These are phyloP conservation scores for Dendrocincla fuliginosa DNA, from an alignment of 2,797 vertebrate species.

Conservation along the genomic window DNA sequence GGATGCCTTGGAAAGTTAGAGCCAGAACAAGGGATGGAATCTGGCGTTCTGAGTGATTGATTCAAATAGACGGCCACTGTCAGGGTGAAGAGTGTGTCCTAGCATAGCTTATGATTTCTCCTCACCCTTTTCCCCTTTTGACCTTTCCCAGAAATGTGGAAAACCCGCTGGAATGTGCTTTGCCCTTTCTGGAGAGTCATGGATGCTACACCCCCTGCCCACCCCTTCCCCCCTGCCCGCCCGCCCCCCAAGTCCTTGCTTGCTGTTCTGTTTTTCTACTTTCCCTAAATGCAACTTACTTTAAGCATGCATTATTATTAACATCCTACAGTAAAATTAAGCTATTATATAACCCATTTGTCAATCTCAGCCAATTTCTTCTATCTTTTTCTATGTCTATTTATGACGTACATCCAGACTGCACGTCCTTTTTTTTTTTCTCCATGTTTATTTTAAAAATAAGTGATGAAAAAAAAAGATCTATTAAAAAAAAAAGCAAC, in stretches of 20 bases:
- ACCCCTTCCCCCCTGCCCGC: not conserved
- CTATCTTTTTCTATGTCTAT: constrained; percentile 83
- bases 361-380: constrained; percentile 84
- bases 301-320: constrained; percentile 94
- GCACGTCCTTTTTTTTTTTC: constrained; percentile 83
- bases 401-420: constrained; percentile 93
- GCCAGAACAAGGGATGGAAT: not conserved
- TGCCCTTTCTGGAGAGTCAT: constrained; percentile 72
- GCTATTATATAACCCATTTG: constrained; percentile 81
- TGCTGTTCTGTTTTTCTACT: constrained; percentile 90
- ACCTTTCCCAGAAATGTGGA: constrained; percentile 5
- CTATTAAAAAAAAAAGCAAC: constrained; percentile 70
- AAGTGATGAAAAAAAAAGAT: constrained; percentile 73
- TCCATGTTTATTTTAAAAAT: constrained; percentile 82
- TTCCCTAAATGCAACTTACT: constrained; percentile 99
- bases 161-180: constrained; percentile 60
- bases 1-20: not conserved
- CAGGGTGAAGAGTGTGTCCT: not conserved
- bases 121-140: not conserved
- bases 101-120: not conserved
- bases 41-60: not conserved
- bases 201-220: constrained; percentile 10
- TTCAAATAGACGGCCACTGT: not conserved
- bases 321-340: constrained; percentile 85
- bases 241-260: constrained; percentile 67